phyloP scores from a whole-genome alignment of 2,888 invertebrate species.

The Sycophila texana region DNA sequence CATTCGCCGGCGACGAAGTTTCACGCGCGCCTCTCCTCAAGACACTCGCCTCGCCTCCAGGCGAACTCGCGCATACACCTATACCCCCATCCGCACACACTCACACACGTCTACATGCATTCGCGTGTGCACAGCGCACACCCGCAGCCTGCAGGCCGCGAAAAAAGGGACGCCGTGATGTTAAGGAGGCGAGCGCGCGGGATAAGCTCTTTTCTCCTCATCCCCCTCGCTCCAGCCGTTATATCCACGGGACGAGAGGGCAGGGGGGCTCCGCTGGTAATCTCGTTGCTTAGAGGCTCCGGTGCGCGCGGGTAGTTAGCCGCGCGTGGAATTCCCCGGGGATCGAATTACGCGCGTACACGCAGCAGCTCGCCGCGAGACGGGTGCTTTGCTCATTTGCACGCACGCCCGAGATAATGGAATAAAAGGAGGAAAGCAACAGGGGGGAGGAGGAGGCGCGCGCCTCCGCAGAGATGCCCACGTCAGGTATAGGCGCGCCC shows the following conservation, averaged over 20 bases:
- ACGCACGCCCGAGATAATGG: constrained; percentile 25
- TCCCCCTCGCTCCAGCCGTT: not conserved
- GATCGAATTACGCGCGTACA: constrained; percentile 35
- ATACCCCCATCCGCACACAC: too few species aligned
- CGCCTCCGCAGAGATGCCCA: not conserved
- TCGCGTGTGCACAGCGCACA: not conserved
- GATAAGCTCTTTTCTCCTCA: constrained; percentile 14
- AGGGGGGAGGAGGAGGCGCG: not conserved
- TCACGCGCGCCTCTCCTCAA: too few species aligned
- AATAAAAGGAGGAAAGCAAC: constrained; percentile 19
- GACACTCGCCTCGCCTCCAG: too few species aligned
- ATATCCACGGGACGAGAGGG: not conserved
- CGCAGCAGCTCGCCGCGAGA: not conserved
- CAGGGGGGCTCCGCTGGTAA: not conserved
- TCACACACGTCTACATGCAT: too few species aligned
- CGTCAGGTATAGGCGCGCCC: not conserved
- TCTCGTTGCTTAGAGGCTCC: constrained; percentile 25
- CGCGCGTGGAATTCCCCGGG: constrained; percentile 26
- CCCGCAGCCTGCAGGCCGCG: not conserved
- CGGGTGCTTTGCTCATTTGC: constrained; percentile 27
- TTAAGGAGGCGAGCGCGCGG: not conserved
- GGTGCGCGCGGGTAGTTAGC: not conserved
- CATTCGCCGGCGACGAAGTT: too few species aligned
- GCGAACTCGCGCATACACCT: too few species aligned
- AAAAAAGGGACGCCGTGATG: not conserved